Base-by-base conservation (phyloP, 2,113 vertebrate species). In the Sinocyclocheilus anshuiensis region DNA sequence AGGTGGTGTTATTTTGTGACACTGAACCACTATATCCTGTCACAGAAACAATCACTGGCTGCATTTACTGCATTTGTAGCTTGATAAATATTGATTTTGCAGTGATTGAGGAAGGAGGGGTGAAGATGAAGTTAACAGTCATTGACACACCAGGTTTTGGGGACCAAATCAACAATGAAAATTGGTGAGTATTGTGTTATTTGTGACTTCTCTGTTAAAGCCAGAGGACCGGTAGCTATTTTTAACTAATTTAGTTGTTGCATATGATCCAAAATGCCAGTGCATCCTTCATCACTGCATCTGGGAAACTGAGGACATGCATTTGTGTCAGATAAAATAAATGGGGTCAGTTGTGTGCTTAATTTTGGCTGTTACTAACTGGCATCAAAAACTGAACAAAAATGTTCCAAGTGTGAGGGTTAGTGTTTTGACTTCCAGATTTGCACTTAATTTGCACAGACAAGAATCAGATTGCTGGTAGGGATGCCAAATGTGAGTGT, bases 41-140 rank as follows among this genome's bases (percentile, higher is more conserved):
- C 45, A 45, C n/a, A 24, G 6, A 50, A 48, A 76, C 4, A 50
- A 48, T 20, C 42, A 67, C 33, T 65, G 5, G 8, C 42, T 45
- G 9, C 8, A 45, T 10, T 24, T 39, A 61, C 2, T 36, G 6
- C 12, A 50, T 67, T 65, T 67, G 6, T 83, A 29, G 15, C 12
- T 83, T 80, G 53, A 59, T 78, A 2, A 45, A 57, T 89, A 18
- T 86, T 18, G 77, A 22, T 82, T 45, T 87, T 85, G 0, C 90
- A 99, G 98, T 99, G 89, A 98, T 99, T 87, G 98, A 99, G 91
- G 98, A 99, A 93, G 96, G 96, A 0, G 98, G 98, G 16, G 98
- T 99, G 88, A 99, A 98, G 92, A 99, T 99, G 98, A 99, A 99
- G 93, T 93, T 99, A 91, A 99, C 98, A 0, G 95, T 99, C 39